Conservation (phyloP, 2,888 invertebrate species). For the Yponomeuta cagnagella region DNA sequence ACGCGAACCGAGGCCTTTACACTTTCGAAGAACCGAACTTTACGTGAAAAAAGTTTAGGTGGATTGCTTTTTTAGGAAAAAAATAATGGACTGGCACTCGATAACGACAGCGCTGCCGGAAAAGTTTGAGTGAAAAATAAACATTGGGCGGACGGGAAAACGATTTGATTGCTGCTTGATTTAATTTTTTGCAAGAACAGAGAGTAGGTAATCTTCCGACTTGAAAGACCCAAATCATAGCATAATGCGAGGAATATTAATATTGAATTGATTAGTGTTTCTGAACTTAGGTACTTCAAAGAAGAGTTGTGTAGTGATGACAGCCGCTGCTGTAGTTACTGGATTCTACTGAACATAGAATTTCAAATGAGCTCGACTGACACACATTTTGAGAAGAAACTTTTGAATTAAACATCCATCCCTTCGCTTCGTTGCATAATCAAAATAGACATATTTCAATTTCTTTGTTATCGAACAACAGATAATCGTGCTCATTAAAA, state of each 20-base stretch:
- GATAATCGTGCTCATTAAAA: neutral
- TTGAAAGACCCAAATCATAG: too few species aligned
- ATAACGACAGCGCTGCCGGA: neutral
- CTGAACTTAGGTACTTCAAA: too few species aligned
- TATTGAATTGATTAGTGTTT: too few species aligned
- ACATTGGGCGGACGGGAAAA: neutral
- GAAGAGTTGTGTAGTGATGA: too few species aligned
- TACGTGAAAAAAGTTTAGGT: neutral
- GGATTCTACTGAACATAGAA: neutral
- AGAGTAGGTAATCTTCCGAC: too few species aligned
- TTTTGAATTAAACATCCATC: conserved; percentile 1
- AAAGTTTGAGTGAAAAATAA: neutral
- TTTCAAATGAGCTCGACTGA: conserved; percentile 2
- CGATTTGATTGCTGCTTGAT: too few species aligned
- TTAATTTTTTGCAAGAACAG: too few species aligned
- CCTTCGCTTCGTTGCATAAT: neutral
- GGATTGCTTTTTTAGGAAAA: neutral
- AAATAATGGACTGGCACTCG: neutral
- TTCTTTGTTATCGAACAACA: neutral
- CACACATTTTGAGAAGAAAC: conserved; percentile 4
- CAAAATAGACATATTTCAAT: neutral
- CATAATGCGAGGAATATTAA: too few species aligned
- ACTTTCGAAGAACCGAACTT: neutral
- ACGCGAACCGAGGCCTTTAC: neutral
- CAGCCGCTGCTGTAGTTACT: too few species aligned